Conservation (phyloP, 2,888 invertebrate species). For the Chrysolina oricalcia region DNA sequence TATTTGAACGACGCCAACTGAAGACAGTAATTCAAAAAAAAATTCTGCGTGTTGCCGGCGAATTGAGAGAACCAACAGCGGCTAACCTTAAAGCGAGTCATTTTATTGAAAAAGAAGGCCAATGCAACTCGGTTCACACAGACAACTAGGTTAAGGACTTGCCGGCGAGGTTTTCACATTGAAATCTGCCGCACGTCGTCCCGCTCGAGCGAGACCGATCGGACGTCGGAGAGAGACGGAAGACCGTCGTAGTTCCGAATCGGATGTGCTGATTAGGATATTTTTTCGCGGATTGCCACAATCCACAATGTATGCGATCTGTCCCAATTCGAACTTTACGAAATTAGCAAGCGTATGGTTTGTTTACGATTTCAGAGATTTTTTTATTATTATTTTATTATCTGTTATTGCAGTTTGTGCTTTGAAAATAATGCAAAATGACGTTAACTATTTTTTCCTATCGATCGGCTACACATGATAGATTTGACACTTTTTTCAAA, state of each 20-base stretch:
- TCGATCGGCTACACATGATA: too few species aligned
- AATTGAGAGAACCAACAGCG: slow-evolving; percentile 45
- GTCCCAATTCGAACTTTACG: slow-evolving; percentile 59
- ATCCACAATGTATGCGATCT: slow-evolving; percentile 52
- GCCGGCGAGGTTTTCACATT: slow-evolving; percentile 67
- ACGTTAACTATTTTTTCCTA: too few species aligned
- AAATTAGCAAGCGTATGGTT: neutral
- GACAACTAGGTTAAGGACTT: slow-evolving; percentile 71
- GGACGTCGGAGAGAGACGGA: slow-evolving; percentile 59
- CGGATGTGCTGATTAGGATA: slow-evolving; percentile 59
- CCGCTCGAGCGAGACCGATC: slow-evolving; percentile 54
- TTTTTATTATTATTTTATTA: too few species aligned
- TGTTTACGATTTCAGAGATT: too few species aligned
- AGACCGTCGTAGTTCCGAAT: slow-evolving; percentile 53
- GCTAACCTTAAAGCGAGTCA: slow-evolving; percentile 57
- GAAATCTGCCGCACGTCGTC: slow-evolving; percentile 63
- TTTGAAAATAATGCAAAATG: too few species aligned
- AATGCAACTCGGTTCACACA: slow-evolving; percentile 70
- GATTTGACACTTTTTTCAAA: too few species aligned
- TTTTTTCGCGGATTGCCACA: slow-evolving; percentile 62
- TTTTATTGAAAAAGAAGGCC: slow-evolving; percentile 67
- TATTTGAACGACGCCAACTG: neutral
- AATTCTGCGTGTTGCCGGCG: slow-evolving; percentile 33
- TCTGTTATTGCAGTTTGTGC: too few species aligned
- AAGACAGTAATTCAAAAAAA: neutral